phyloP scores from a whole-genome alignment of 2,888 invertebrate genomes.

The Drosophila colorata region DNA sequence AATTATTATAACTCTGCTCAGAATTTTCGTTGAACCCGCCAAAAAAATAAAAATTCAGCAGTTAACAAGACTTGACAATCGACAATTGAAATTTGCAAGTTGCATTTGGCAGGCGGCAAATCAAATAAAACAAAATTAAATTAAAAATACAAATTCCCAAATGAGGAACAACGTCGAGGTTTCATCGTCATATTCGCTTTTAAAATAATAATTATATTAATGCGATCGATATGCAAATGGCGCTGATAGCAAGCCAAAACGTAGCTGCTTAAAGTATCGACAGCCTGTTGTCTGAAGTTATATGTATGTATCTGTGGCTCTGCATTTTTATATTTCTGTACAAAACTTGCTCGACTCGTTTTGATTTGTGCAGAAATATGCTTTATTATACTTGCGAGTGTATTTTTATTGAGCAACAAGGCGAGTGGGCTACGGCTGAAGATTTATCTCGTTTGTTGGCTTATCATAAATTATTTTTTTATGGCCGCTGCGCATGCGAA shows the following conservation, averaged over 20 bases:
- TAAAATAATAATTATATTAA: slow-evolving; percentile 61
- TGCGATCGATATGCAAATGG: slow-evolving; percentile 78
- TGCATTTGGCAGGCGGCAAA: slow-evolving; percentile 19
- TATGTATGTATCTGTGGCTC: slow-evolving; percentile 13
- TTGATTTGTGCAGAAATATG: slow-evolving; percentile 77
- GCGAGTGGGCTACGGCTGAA: slow-evolving; percentile 11
- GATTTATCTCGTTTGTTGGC: slow-evolving; percentile 53
- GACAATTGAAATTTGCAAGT: slow-evolving; percentile 3
- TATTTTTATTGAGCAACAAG: slow-evolving; percentile 1
- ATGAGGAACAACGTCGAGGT: slow-evolving; percentile 14
- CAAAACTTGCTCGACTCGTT: slow-evolving; percentile 72
- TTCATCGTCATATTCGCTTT: slow-evolving; percentile 37
- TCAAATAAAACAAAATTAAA: slow-evolving; percentile 9
- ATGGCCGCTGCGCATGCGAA: slow-evolving; percentile 70
- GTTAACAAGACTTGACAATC: slow-evolving; percentile 13
- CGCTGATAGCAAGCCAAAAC: slow-evolving; percentile 55
- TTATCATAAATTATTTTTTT: slow-evolving; percentile 78
- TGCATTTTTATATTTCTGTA: slow-evolving; percentile 21
- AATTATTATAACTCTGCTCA: slow-evolving; percentile 51
- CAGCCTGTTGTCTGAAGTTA: slow-evolving; percentile 30
- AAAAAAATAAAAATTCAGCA: slow-evolving; percentile 15
- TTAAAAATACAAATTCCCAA: slow-evolving; percentile 22
- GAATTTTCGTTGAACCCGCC: slow-evolving; percentile 42
- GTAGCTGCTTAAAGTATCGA: slow-evolving; percentile 34
- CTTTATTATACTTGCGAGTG: slow-evolving; percentile 63